Percentiles rank a stretch among this genome's conserved stretches.
These are phyloP conservation scores for Drosophila ironensis DNA, from an alignment of 1,140 invertebrate species.

Conservation along the genomic window DNA sequence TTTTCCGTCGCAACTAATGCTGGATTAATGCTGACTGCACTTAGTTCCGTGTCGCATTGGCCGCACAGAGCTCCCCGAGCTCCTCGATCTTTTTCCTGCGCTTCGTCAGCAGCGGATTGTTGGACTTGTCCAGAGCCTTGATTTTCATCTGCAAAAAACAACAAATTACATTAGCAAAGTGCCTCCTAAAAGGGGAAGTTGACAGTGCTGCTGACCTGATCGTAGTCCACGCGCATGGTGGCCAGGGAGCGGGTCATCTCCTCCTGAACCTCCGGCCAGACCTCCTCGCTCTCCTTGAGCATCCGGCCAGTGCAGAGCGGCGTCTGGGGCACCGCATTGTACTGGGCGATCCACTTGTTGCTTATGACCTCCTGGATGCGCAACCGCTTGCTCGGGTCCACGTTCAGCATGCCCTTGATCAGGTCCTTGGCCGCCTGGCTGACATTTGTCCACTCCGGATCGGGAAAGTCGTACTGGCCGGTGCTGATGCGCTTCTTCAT, in stretches of 20 bases:
- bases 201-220: slow-evolving; percentile 84
- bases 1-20: neutral
- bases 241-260: slow-evolving; percentile 98
- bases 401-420: slow-evolving; percentile 95
- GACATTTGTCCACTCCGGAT: slow-evolving; percentile 97
- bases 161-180: neutral
- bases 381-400: slow-evolving; percentile 94
- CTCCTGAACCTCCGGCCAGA: slow-evolving; percentile 98
- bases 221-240: slow-evolving; percentile 98
- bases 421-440: slow-evolving; percentile 97
- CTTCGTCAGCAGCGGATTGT: slow-evolving; percentile 95
- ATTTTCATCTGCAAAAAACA: slow-evolving; percentile 86
- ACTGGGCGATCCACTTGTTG: slow-evolving; percentile 95
- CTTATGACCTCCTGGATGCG: slow-evolving; percentile 95
- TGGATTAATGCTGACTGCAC: too few species aligned
- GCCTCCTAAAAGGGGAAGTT: too few species aligned
- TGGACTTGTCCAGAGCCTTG: slow-evolving; percentile 94
- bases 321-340: slow-evolving; percentile 94
- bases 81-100: slow-evolving; percentile 86
- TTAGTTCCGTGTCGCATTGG: slow-evolving; percentile 32
- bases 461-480: slow-evolving; percentile 98
- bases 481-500: slow-evolving; percentile 99
- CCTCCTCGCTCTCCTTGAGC: slow-evolving; percentile 93
- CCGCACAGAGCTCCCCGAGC: slow-evolving; percentile 15
- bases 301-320: slow-evolving; percentile 94